These are phyloP conservation scores for Crioceris asparagi DNA, from an alignment of 2,888 invertebrate species.

Conservation along the genomic window DNA sequence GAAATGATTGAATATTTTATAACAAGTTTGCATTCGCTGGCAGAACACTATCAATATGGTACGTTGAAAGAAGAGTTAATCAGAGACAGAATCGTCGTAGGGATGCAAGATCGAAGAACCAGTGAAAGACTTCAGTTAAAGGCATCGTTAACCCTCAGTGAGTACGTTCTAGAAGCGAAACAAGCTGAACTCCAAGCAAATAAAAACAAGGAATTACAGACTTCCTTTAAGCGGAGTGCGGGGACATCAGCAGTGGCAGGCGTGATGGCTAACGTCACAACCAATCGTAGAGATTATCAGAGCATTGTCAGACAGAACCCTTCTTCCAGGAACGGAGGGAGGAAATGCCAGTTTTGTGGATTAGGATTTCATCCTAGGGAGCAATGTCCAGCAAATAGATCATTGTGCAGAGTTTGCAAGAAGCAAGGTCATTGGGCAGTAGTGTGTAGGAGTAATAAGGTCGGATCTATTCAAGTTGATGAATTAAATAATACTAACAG, in stretches of 20 bases:
- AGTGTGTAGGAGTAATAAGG: constrained; percentile 7
- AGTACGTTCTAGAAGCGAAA: constrained; percentile 9
- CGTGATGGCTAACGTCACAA: neutral
- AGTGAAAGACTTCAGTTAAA: constrained; percentile 18
- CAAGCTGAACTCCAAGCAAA: constrained; percentile 12
- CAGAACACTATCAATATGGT: constrained; percentile 10
- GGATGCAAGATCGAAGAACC: constrained; percentile 17
- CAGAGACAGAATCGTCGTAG: constrained; percentile 24
- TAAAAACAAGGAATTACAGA: constrained; percentile 8
- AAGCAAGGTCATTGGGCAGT: constrained; percentile 10
- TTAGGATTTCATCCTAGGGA: constrained; percentile 7
- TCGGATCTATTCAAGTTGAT: constrained; percentile 6
- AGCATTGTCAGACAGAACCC: neutral
- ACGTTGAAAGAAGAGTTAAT: constrained; percentile 21
- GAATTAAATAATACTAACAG: neutral
- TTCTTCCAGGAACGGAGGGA: neutral
- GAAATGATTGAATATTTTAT: constrained; percentile 6
- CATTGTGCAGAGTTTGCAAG: constrained; percentile 9
- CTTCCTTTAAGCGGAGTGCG: too few species aligned
- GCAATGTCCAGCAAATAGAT: constrained; percentile 9
- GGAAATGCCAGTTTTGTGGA: constrained; percentile 7
- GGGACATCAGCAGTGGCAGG: too few species aligned
- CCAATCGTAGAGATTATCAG: neutral
- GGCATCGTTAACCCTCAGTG: constrained; percentile 4
- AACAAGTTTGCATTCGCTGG: constrained; percentile 5